Conservation (phyloP, 92 coral and sea anemone species). For the Bergia puertoricense region DNA sequence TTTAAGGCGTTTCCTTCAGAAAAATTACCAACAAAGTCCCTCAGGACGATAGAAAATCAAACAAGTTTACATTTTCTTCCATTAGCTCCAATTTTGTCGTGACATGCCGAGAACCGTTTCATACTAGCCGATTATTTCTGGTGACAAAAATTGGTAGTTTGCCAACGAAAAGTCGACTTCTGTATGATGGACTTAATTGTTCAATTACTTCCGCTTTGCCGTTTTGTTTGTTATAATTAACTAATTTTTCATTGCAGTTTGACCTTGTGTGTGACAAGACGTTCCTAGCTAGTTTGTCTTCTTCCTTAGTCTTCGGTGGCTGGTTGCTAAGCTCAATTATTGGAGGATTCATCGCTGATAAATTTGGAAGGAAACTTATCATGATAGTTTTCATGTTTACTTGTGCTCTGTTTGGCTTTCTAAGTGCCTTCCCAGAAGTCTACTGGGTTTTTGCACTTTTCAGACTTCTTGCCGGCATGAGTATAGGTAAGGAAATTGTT, state of each 20-base stretch:
- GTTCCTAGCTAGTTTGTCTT: conserved; percentile 9
- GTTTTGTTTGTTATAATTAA: background rate
- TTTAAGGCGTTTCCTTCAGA: too few relatives aligned
- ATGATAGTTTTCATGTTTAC: conserved; percentile 29
- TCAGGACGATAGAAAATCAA: too few relatives aligned
- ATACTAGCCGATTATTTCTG: too few relatives aligned
- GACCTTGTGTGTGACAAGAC: conserved; percentile 48
- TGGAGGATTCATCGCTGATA: conserved; percentile 45
- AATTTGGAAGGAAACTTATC: conserved; percentile 42
- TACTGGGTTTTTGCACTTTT: conserved; percentile 41
- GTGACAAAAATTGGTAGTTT: background rate
- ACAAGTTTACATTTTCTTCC: too few relatives aligned
- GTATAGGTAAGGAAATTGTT: background rate
- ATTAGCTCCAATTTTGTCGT: too few relatives aligned
- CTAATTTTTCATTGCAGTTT: conserved; percentile 26
- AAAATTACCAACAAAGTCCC: too few relatives aligned
- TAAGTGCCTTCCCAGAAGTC: conserved; percentile 41
- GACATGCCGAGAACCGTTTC: too few relatives aligned
- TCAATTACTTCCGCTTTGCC: background rate
- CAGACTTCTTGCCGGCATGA: conserved; percentile 24
- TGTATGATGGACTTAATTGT: background rate
- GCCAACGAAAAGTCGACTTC: background rate
- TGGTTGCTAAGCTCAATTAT: conserved; percentile 49
- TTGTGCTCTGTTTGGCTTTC: conserved; percentile 39
- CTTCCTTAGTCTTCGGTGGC: conserved; percentile 16